Conservation (phyloP, 2,888 invertebrate species). For the Stictocephala bisonia region DNA sequence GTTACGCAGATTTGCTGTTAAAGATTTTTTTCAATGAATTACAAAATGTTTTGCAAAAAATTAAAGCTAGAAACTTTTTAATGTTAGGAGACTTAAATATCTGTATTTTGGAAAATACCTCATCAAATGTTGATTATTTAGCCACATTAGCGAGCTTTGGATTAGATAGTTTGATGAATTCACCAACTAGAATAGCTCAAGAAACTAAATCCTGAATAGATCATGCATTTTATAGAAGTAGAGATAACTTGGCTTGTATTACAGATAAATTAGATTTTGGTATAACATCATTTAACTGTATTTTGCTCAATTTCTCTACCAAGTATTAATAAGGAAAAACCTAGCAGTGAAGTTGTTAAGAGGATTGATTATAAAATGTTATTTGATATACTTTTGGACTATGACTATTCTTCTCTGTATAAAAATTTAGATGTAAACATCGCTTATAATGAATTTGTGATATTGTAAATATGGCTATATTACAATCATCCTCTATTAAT, state of each 20-base stretch:
- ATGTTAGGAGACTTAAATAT: background rate
- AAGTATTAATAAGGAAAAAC: too few relatives aligned
- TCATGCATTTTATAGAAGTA: background rate
- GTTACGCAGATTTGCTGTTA: background rate
- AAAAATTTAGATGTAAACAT: background rate
- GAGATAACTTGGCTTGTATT: background rate
- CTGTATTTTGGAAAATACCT: too few relatives aligned
- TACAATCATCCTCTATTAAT: background rate
- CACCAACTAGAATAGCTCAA: background rate
- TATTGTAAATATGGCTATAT: background rate
- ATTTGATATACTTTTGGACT: too few relatives aligned
- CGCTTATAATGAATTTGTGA: background rate
- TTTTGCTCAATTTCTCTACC: background rate
- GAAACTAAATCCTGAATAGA: background rate
- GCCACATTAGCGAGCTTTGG: background rate
- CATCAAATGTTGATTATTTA: background rate
- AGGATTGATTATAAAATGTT: background rate
- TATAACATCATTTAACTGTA: background rate
- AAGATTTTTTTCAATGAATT: background rate
- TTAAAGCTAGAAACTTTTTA: background rate
- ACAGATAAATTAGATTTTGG: background rate
- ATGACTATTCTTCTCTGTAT: background rate
- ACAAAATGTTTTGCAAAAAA: background rate
- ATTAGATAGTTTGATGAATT: background rate
- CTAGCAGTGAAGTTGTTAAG: background rate